These are phyloP conservation scores for Lordiphosa stackelbergi DNA, from an alignment of 1,140 invertebrate genomes.

Conservation along the genomic window DNA sequence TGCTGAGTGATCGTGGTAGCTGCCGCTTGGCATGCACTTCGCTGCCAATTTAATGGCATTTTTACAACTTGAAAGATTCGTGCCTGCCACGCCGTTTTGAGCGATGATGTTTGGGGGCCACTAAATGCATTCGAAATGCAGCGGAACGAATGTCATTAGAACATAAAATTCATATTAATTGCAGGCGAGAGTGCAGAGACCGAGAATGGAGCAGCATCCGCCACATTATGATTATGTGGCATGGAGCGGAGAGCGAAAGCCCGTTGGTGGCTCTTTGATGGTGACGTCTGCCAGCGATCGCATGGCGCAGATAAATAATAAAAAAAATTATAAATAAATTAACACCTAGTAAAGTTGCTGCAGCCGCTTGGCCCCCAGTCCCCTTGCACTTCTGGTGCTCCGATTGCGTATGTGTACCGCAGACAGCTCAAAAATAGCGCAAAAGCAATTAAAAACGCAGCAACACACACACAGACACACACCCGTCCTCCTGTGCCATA, in stretches of 20 bases:
- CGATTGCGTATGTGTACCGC: constrained; percentile 27
- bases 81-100: constrained; percentile 72
- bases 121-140: constrained; percentile 71
- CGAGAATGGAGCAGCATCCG: constrained; percentile 53
- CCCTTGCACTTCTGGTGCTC: constrained; percentile 29
- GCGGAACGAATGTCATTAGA: constrained; percentile 75
- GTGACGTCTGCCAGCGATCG: constrained; percentile 42
- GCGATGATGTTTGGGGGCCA: constrained; percentile 48
- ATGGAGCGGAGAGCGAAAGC: constrained; percentile 20
- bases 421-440: constrained; percentile 70
- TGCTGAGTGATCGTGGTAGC: constrained; percentile 28
- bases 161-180: constrained; percentile 76
- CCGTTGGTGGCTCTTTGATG: constrained; percentile 29
- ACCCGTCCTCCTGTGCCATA: constrained; percentile 17
- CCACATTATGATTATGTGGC: constrained; percentile 50
- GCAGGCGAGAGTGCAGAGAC: constrained; percentile 61
- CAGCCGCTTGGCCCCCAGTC: constrained; percentile 8
- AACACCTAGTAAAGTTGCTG: constrained; percentile 69
- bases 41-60: constrained; percentile 76
- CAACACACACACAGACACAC: constrained; percentile 28
- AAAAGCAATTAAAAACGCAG: constrained; percentile 72
- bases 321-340: constrained; percentile 75
- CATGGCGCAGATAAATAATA: constrained; percentile 68
- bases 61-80: constrained; percentile 76
- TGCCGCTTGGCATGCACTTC: constrained; percentile 59